Base-by-base conservation (phyloP, 2,113 vertebrate genomes). In the Anolis sagrei region DNA sequence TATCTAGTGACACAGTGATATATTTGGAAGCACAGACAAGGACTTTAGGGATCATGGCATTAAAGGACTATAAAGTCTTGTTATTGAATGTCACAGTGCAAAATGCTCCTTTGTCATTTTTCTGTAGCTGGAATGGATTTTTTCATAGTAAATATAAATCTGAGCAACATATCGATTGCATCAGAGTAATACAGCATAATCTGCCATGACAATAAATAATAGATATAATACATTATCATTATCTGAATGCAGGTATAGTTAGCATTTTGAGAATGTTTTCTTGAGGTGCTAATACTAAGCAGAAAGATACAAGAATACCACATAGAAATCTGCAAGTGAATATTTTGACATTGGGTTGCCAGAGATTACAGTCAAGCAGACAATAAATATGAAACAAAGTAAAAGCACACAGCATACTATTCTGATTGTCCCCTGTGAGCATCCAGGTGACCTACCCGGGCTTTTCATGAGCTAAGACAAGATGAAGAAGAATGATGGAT, bases 31-130 rank as follows among this genome's bases (percentile, higher is more conserved):
- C 66, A 70, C 51, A 13, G 10, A 49, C 36, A 66, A 16, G 18
- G 34, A 72, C 34, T 34, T 73, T 76, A 16, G 66, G n/a, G 39
- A 73, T 72, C 81, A 64, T 73, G 81, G 75, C 66, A 70, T 34
- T 2, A 2, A 48, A 7, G 27, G 82, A 68, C 82, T 34, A 9
- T 32, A 25, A 66, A 16, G 54, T 36, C 75, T 69, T 78, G 44
- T 48, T 0, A 27, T 39, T 49, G 29, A 79, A 72, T 36, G 21
- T 23, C 29, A 69, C 27, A 1, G 11, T 27, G 29, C 44, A 86
- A 83, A 76, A 72, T 58, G 23, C 13, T 76, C 77, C 64, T 19
- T 32, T 82, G 36, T 39, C 62, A n/a, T 58, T 29, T 77, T 27
- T 36, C 32, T 76, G 13, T 21, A 27, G 49, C 49, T 84, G 5